These are phyloP conservation scores for Drosophila atroscutellata DNA, from an alignment of 2,888 invertebrate species.

Conservation along the genomic window DNA sequence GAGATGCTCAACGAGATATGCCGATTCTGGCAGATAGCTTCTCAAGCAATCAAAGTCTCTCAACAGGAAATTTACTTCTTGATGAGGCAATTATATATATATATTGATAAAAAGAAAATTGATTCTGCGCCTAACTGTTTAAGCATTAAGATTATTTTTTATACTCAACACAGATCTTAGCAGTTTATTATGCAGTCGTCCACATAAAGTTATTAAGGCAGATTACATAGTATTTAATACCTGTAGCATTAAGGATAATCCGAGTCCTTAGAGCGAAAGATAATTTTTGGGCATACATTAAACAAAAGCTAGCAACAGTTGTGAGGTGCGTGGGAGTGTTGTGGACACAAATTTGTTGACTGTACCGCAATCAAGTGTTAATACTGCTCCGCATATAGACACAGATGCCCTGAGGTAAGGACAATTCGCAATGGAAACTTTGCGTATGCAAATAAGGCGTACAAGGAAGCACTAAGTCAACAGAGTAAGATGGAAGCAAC, in stretches of 20 bases:
- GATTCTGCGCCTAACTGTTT: neutral
- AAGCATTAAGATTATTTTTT: neutral
- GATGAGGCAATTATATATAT: neutral
- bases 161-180: neutral
- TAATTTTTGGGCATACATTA: slow-evolving; percentile 12
- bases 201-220: neutral
- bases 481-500: neutral
- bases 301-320: slow-evolving; percentile 11
- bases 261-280: neutral
- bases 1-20: slow-evolving; percentile 8
- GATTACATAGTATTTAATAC: neutral
- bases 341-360: slow-evolving; percentile 47
- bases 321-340: neutral
- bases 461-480: neutral
- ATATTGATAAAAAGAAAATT: neutral
- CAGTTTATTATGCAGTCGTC: neutral
- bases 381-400: slow-evolving; percentile 22
- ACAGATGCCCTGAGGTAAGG: neutral
- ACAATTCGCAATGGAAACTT: slow-evolving; percentile 44
- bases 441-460: slow-evolving; percentile 55
- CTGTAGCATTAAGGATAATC: neutral
- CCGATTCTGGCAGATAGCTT: neutral
- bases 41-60: neutral
- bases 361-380: slow-evolving; percentile 47
- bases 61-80: neutral